phyloP scores from a whole-genome alignment of 2,797 vertebrate species.

The Sciurus carolinensis region DNA sequence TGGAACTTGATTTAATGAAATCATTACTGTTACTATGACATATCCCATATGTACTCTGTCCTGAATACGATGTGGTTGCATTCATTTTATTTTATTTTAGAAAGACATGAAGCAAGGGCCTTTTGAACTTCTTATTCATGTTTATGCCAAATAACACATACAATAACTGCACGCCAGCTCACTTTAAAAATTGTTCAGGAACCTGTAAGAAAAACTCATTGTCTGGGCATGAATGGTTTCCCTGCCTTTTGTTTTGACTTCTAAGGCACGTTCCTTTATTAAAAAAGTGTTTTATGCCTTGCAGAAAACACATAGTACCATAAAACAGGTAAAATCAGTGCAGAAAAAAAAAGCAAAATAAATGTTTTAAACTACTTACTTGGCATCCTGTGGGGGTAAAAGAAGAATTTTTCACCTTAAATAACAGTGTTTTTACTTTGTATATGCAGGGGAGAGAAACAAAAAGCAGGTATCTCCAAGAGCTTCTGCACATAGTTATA shows the following conservation, averaged over 20 bases:
- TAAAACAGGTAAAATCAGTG: slow-evolving; percentile 30
- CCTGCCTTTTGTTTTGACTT: slow-evolving; percentile 62
- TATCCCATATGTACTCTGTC: background rate
- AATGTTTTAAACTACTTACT: background rate
- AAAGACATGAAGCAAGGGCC: background rate
- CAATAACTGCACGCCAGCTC: slow-evolving; percentile 22
- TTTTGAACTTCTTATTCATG: slow-evolving; percentile 20
- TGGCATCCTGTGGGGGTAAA: slow-evolving; percentile 40
- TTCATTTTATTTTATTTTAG: slow-evolving; percentile 55
- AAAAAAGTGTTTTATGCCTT: slow-evolving; percentile 46
- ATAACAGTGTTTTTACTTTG: background rate
- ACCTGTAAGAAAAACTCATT: background rate
- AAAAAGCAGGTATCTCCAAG: slow-evolving; percentile 13
- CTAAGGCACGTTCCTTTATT: slow-evolving; percentile 41
- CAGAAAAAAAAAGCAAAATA: slow-evolving; percentile 29
- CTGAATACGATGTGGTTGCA: background rate
- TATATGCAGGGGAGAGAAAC: background rate
- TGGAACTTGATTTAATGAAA: slow-evolving; percentile 40
- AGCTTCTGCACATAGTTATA: background rate
- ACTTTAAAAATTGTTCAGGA: slow-evolving; percentile 39
- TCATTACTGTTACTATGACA: background rate
- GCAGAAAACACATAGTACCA: background rate
- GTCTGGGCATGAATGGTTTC: slow-evolving; percentile 20
- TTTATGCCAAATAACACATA: slow-evolving; percentile 4
- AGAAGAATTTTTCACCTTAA: slow-evolving; percentile 47